Base-by-base conservation (phyloP, 2,797 vertebrate genomes). In the Dermochelys coriacea region DNA sequence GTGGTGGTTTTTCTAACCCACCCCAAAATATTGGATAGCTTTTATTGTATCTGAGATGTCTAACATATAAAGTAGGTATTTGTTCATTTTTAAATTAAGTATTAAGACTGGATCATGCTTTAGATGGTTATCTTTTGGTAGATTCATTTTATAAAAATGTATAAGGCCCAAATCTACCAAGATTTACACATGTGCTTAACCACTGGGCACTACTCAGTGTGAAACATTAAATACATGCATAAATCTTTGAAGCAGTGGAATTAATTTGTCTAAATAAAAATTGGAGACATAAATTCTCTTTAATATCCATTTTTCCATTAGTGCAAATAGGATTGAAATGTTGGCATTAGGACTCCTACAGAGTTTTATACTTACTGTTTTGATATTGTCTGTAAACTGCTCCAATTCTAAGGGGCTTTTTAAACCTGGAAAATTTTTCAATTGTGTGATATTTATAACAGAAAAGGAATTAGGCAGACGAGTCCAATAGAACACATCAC, bases 31-130 rank as follows among this genome's bases (percentile, higher is more conserved):
- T 25, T 41, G 21, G 45, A 47, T 47, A 47, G 68, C 41, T 75
- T 47, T 47, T 75, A 14, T 47, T 75, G 75, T 80, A 27, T 57
- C 49, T 4, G 10, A 88, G 74, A 93, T 64, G 4, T 47, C 41
- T 88, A 0, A 45, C n/a, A 85, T 5, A 50, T 5, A 34, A 0
- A 83, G 71, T 45, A 83, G 37, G 25, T 68, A 19, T 0, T 4
- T 0, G 0, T 18, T 64, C 2, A 2, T 61, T 29, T 23, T 59
- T 61, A 52, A 71, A 34, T n/a, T 80, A 68, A 51, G 3, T 37
- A 41, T 61, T 61, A 37, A 0, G 51, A 79, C 10, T 37, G 37
- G 80, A 93, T 87, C 11, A 52, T 4, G 12, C 4, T 16, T 34
- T 21, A 89, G 49, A 80, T 50, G 50, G 27, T 47, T 88, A 85